Base-by-base conservation (phyloP, 1,140 invertebrate genomes). In the Orchestia grillus region DNA sequence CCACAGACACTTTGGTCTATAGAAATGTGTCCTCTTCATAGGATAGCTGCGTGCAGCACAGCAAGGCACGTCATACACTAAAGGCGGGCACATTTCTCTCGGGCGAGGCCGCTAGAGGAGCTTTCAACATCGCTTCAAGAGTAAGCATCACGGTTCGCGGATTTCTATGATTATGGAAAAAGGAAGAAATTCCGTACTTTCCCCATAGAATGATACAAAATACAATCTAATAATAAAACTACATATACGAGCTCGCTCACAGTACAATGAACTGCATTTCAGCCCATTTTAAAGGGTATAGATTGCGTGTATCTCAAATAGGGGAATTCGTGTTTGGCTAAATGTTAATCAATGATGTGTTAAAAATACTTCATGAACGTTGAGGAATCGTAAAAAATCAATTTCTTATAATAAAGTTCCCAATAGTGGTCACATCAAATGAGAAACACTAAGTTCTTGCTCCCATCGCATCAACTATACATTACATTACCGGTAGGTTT, bases 1-100 rank as follows among this genome's bases (percentile, higher is more conserved):
- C 92, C 92, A 94, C 44, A 94, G 92, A 94, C 92, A 94, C 92
- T 94, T 94, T 47, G 92, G 43, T 94, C 43, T 94, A 94, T 94
- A 45, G 92, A 94, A 94, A 44, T 94, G 92, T 94, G 92, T 94
- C 92, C 92, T 94, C 92, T 94, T 94, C 44, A 94, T 47, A 44
- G 44, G 92, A 45, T 94, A 44, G 92, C 42, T 42, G 88, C 88
- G 88, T 90, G 28, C 88, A 28, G 88, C 88, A 36, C 41, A 36
- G 88, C 15, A 28, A 8, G 88, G n/a, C 88, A 90, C 11, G 88
- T 36, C 88, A 90, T 90, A 42, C 88, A 28, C 41, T n/a, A n/a
- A n/a, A n/a, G n/a, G 3, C 36, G 43, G 3, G 11, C 11, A 41
- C 43, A 90, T 28, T 0, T 41, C 11, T 90, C 42, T 6, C 6